A percentile compares a stretch with the other conserved stretches of the same genome.
Evolutionary conservation across 2,888 invertebrate species (phyloP).

Genomic region (Nineta flava): DNA sequence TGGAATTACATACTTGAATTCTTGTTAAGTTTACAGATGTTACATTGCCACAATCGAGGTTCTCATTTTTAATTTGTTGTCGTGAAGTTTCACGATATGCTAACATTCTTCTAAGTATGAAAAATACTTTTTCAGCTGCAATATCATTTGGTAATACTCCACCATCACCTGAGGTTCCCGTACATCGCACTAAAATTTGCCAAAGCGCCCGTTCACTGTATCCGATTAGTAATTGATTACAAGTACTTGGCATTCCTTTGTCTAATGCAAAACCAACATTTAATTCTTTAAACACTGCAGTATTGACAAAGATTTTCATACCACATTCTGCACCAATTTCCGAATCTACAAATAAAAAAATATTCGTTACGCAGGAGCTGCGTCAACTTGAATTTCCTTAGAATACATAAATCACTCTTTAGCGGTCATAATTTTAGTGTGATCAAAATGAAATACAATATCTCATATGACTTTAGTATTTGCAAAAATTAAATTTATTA

Average conservation of each 20-base stretch:
- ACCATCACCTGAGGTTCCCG: constrained; percentile 79
- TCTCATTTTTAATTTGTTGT: constrained; percentile 30
- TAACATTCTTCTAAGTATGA: constrained; percentile 58
- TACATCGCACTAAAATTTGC: constrained; percentile 64
- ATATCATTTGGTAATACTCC: constrained; percentile 65
- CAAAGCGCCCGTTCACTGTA: constrained; percentile 52
- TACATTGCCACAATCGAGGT: constrained; percentile 48
- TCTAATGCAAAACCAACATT: constrained; percentile 77
- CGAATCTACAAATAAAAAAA: constrained; percentile 47
- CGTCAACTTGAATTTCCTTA: too few relatives aligned
- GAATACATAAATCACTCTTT: too few relatives aligned
- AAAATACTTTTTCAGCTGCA: constrained; percentile 66
- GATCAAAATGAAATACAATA: too few relatives aligned
- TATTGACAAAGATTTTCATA: constrained; percentile 60
- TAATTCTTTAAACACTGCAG: constrained; percentile 53
- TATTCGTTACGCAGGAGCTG: too few relatives aligned
- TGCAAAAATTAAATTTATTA: too few relatives aligned
- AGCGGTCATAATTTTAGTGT: too few relatives aligned
- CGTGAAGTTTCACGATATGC: constrained; percentile 46
- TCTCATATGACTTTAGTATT: too few relatives aligned
- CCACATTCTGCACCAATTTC: constrained; percentile 74
- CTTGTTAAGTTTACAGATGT: constrained; percentile 71
- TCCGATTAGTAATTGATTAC: constrained; percentile 47
- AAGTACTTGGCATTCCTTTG: constrained; percentile 65
- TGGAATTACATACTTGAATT: background rate